Conservation (phyloP, 2,113 vertebrate species). For the Meleagris gallopavo region DNA sequence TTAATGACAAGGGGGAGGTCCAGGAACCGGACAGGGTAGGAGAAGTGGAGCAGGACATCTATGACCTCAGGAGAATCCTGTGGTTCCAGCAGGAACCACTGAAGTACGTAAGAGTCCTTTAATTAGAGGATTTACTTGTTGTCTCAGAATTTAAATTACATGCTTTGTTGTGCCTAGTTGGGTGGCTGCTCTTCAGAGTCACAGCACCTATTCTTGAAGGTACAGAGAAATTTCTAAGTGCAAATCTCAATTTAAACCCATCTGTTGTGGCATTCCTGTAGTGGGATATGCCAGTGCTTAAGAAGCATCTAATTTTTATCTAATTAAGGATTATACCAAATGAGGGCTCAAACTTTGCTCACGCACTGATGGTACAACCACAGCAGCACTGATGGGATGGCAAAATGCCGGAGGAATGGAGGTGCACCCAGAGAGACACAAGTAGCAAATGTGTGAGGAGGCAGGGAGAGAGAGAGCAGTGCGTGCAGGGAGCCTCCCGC, state of each 20-base stretch:
- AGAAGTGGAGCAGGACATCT: conserved; percentile 53
- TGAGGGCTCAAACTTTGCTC: not conserved
- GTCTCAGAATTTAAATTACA: not conserved
- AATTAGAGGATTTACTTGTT: conserved; percentile 60
- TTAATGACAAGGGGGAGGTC: conserved; percentile 25
- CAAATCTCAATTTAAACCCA: not conserved
- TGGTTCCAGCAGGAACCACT: conserved; percentile 44
- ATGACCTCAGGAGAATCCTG: conserved; percentile 45
- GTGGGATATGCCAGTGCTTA: not conserved
- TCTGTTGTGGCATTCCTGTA: not conserved
- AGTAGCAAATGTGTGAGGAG: rapidly evolving
- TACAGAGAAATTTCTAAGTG: not conserved
- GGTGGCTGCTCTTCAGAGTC: conserved; percentile 13
- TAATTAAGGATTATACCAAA: not conserved
- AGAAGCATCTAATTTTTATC: conserved; percentile 7
- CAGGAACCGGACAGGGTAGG: not conserved
- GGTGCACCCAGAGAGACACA: rapidly evolving
- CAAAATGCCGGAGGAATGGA: not conserved
- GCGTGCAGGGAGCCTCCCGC: not conserved
- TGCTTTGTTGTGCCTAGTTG: conserved; percentile 1
- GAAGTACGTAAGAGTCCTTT: conserved; percentile 36
- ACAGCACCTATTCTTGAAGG: not conserved
- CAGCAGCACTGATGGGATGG: not conserved
- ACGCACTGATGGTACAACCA: not conserved
- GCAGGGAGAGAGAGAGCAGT: no score